These are phyloP conservation scores for Mastomys coucha DNA, from an alignment of 2,113 vertebrate genomes.

Conservation along the genomic window DNA sequence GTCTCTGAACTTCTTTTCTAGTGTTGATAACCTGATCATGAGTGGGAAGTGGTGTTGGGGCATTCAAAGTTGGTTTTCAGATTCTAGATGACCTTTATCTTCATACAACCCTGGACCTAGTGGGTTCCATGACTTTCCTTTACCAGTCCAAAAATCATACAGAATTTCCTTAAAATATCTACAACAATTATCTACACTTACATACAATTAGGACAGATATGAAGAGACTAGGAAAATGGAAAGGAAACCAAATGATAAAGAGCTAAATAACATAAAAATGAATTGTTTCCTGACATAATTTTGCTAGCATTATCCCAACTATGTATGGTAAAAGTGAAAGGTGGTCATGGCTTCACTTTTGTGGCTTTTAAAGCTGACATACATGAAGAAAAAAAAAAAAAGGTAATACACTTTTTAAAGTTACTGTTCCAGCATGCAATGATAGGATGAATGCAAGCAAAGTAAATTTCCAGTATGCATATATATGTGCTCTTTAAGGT, in stretches of 20 bases:
- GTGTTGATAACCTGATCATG: neutral
- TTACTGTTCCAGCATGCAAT: neutral
- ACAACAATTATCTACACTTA: neutral
- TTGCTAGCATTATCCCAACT: neutral
- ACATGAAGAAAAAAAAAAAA: neutral
- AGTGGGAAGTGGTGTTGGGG: neutral
- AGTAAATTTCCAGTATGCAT: neutral
- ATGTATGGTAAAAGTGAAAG: neutral
- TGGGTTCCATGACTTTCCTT: neutral
- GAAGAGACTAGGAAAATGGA: neutral
- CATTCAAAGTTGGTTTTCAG: neutral
- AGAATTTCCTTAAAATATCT: neutral
- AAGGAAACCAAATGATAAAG: neutral
- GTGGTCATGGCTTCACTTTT: neutral
- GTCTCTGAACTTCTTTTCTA: neutral
- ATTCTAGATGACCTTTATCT: neutral
- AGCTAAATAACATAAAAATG: neutral
- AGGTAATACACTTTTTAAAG: neutral
- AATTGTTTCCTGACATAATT: neutral
- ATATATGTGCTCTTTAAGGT: fast-evolving
- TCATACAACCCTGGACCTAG: no score
- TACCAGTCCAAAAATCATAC: no score
- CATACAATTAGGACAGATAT: neutral
- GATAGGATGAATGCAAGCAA: fast-evolving
- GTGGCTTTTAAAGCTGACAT: no score